These are phyloP conservation scores for Ceryle rudis DNA, from an alignment of 2,797 vertebrate species.

Conservation along the genomic window DNA sequence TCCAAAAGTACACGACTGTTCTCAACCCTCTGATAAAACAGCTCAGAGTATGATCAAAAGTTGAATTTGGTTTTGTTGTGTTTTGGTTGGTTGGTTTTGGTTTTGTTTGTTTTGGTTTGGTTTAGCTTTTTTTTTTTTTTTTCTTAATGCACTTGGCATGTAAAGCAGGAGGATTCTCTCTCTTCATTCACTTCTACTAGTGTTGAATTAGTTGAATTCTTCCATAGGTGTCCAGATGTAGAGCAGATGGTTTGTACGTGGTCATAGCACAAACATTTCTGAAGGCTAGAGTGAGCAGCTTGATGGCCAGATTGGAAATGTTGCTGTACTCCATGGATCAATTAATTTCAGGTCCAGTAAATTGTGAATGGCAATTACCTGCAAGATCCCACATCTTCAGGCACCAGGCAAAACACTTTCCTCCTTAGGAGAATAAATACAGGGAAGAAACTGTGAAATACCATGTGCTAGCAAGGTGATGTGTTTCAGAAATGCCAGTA, in stretches of 20 bases:
- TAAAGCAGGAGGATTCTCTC: background rate
- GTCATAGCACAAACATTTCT: background rate
- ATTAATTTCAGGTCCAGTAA: background rate
- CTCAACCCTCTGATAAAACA: background rate
- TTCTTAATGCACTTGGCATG: background rate
- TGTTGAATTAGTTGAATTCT: rapidly evolving
- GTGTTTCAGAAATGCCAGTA: background rate
- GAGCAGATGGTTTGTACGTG: background rate
- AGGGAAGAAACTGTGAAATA: background rate
- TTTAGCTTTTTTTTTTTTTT: background rate
- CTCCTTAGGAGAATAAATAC: background rate
- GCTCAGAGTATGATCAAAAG: background rate
- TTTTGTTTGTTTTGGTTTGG: too few relatives aligned
- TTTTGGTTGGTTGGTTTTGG: too few relatives aligned
- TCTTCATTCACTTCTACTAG: background rate
- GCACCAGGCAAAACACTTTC: background rate
- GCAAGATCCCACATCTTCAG: background rate
- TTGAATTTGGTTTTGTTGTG: background rate
- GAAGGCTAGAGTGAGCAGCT: background rate
- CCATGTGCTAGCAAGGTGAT: background rate
- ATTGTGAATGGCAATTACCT: background rate
- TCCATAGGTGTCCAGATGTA: background rate
- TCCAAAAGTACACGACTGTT: background rate
- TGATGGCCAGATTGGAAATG: background rate
- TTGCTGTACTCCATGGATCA: background rate